Conservation (phyloP, 1,140 invertebrate genomes). For the Orchesella cincta region DNA sequence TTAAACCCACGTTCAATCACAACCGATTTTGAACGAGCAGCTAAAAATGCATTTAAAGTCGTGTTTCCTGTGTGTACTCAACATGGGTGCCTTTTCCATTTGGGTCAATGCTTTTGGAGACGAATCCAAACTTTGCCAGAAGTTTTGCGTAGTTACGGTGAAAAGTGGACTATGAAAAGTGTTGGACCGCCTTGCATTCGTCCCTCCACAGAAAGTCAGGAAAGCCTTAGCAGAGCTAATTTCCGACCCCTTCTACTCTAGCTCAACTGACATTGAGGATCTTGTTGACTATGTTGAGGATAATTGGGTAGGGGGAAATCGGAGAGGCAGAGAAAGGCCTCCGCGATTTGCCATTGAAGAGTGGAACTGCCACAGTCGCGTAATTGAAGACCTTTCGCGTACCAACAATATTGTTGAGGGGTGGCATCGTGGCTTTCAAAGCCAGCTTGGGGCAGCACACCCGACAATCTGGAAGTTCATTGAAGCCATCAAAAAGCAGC, state of each 20-base stretch:
- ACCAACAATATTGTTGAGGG: conserved; percentile 15
- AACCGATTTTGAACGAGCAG: conserved; percentile 28
- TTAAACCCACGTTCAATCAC: conserved; percentile 17
- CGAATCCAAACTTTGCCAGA: conserved; percentile 1
- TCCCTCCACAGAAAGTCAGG: background rate
- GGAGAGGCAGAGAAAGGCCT: background rate
- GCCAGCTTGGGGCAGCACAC: background rate
- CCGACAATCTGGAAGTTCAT: conserved; percentile 19
- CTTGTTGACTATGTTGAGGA: background rate
- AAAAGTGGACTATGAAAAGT: too few species aligned
- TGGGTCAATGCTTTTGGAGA: conserved; percentile 25
- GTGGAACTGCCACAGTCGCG: conserved; percentile 6
- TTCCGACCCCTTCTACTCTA: background rate
- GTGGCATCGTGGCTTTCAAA: background rate
- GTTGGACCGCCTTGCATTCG: too few species aligned
- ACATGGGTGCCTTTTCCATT: conserved; percentile 32
- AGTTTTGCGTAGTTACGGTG: background rate
- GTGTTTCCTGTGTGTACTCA: conserved; percentile 15
- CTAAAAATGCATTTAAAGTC: conserved; percentile 21
- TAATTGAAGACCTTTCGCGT: conserved; percentile 1
- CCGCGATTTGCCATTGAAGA: background rate
- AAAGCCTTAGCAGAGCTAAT: background rate
- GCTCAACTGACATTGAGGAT: background rate
- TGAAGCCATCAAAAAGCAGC: conserved; percentile 11
- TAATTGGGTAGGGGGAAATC: background rate